Evolutionary conservation across 2,888 invertebrate genomes (phyloP), one percentile per base, ranked within the genome.

Genomic region (Nudaria mundana): DNA sequence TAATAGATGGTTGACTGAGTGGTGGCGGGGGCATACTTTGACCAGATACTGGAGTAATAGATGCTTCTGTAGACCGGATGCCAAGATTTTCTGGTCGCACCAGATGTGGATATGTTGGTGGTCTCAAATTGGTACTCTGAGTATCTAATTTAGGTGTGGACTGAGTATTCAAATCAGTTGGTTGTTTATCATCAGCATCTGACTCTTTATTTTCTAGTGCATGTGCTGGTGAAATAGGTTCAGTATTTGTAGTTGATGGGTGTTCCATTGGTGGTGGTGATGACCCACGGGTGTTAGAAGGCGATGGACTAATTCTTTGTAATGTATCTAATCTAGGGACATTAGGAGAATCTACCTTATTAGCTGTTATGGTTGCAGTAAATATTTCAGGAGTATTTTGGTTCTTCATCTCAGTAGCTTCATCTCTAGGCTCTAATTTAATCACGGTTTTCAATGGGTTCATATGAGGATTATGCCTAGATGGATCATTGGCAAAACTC

Each of bases 1-100:
- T 83, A 36, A 91, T 74, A 8, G 91, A 89, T 14, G 91, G 86
- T 63, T 91, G 91, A 24, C 84, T 89, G 5, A 90, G 81, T 22
- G 83, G 61, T 24, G 84, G 85, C 36, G 87, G 85, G 20, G 81
- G 83, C 82, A 86, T 81, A 49, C 61, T 80, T 51, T 81, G 86
- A n/a, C 57, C 79, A 42, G 81, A 71, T 16, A 79, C 81, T 47
- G 81, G 81, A 44, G 65, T 78, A 38, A 56, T 67, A 35, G 76
- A 65, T 44, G 76, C 66, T 63, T 78, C 86, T 45, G 76, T 78
- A 40, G 82, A 66, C 71, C 85, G 72, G 37, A 71, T 71, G 32
- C 76, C 88, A 55, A 78, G 75, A 63, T 79, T 85, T 52, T 89
- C 89, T 30, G 84, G 81, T 45, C 89, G 65, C 11, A 82, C 62